Base-by-base conservation (phyloP, 2,888 invertebrate species). In the Euclidia mi region DNA sequence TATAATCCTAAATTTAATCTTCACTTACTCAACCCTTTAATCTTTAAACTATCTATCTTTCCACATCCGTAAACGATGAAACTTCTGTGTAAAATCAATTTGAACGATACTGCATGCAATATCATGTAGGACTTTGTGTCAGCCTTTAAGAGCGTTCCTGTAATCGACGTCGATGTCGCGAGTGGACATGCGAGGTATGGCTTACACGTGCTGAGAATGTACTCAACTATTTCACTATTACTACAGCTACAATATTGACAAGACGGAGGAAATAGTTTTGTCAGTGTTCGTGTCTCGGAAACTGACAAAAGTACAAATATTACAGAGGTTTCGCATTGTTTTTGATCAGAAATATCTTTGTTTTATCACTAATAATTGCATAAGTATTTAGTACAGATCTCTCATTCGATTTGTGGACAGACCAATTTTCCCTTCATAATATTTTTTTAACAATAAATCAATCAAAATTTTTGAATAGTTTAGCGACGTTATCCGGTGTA, bases 101-200 rank as follows among this genome's bases (percentile, higher is more conserved):
- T 37, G 2, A 17, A 3, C 28, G 28, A 9, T 37, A 10, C 15
- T 10, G 14, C 38, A 10, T 18, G 17, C 9, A 14, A 35, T 17
- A 35, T 2, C 35, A 15, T 35, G n/a, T 37, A 37, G 9, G 29
- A 47, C 15, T 47, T 37, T 29, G 17, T 38, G 47, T 17, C 12
- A 34, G 2, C 11, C n/a, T 47, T 29, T 29, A 17, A 35, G 51
- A 31, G 62, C 53, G 45, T 57, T 51, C 40, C 25, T 55, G 55
- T 68, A 68, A 63, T 69, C 49, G 47, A 58, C 44, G 49, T 37
- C 18, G 55, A 47, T 57, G 48, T 50, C 37, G 51, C 49, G 35
- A 55, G 45, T 67, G 55, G 52, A 43, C 38, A 51, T 55, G 51
- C 28, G 43, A 12, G 40, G 37, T 48, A 47, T 58, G 47, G 46